Percentiles rank a stretch among this genome's conserved stretches.
Evolutionary conservation across 2,888 invertebrate genomes (phyloP).

Genomic region (Hipparchia semele): DNA sequence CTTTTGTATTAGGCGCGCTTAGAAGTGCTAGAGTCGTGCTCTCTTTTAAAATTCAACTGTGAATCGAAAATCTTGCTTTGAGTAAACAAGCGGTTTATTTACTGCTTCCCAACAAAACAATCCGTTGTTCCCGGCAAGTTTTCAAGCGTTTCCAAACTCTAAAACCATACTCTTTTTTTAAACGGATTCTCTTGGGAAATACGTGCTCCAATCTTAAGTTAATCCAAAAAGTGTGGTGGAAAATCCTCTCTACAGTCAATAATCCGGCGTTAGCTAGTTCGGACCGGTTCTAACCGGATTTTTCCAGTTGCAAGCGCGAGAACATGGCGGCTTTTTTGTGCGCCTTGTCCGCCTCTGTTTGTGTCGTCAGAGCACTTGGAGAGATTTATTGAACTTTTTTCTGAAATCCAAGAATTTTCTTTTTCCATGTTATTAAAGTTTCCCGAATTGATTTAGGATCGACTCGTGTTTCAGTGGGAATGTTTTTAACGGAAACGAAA

Average conservation of each 20-base stretch:
- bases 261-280: slow-evolving; percentile 44
- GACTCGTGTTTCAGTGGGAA: slow-evolving; percentile 4
- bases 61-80: neutral
- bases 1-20: no score
- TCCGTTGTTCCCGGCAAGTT: neutral
- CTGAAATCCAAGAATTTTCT: slow-evolving; percentile 22
- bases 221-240: slow-evolving; percentile 36
- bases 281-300: slow-evolving; percentile 43
- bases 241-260: slow-evolving; percentile 43
- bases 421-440: slow-evolving; percentile 17
- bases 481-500: no score
- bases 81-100: neutral
- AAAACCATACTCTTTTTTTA: slow-evolving; percentile 16
- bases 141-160: neutral
- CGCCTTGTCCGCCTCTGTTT: slow-evolving; percentile 35
- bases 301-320: slow-evolving; percentile 40
- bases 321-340: slow-evolving; percentile 38
- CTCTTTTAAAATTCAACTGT: no score
- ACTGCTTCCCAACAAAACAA: slow-evolving; percentile 3
- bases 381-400: slow-evolving; percentile 36
- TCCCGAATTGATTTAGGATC: slow-evolving; percentile 10
- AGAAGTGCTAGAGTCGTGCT: no score
- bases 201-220: slow-evolving; percentile 12
- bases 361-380: slow-evolving; percentile 33
- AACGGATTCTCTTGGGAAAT: slow-evolving; percentile 12